These are phyloP conservation scores for Ichneumoninae sp. DNA, from an alignment of 2,888 invertebrate genomes.

Conservation along the genomic window DNA sequence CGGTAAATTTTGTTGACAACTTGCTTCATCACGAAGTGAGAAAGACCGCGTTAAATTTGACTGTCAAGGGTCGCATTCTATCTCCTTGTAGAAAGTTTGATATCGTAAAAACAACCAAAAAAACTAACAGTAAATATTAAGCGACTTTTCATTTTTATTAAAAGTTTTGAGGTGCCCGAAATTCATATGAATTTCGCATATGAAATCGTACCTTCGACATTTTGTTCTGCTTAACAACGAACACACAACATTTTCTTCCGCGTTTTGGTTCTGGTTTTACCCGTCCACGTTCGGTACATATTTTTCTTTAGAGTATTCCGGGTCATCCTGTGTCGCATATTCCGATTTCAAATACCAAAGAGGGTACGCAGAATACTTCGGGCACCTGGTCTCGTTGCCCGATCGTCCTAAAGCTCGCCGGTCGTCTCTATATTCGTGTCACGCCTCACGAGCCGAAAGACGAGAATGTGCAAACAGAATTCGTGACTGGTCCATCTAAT, in stretches of 20 bases:
- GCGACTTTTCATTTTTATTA: too few species aligned
- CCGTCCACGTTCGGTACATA: not conserved
- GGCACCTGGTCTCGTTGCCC: not conserved
- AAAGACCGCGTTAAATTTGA: not conserved
- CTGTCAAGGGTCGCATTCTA: not conserved
- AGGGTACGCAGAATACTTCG: slow-evolving; percentile 20
- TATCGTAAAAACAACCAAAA: not conserved
- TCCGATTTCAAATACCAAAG: not conserved
- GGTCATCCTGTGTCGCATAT: slow-evolving; percentile 11
- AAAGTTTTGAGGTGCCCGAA: too few species aligned
- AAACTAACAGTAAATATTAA: not conserved
- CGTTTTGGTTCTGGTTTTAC: not conserved
- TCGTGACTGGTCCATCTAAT: slow-evolving; percentile 57
- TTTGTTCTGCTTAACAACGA: not conserved
- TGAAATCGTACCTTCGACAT: not conserved
- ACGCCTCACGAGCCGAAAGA: slow-evolving; percentile 51
- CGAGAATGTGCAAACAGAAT: slow-evolving; percentile 65
- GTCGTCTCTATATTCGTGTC: slow-evolving; percentile 61
- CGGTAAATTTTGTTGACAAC: not conserved
- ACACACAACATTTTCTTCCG: not conserved
- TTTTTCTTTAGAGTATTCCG: not conserved
- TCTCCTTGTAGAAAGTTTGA: not conserved
- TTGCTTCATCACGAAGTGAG: not conserved
- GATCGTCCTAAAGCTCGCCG: not conserved
- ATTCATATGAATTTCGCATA: not conserved